phyloP scores from a whole-genome alignment of 2,888 invertebrate species.

The Tridacna gigas region DNA sequence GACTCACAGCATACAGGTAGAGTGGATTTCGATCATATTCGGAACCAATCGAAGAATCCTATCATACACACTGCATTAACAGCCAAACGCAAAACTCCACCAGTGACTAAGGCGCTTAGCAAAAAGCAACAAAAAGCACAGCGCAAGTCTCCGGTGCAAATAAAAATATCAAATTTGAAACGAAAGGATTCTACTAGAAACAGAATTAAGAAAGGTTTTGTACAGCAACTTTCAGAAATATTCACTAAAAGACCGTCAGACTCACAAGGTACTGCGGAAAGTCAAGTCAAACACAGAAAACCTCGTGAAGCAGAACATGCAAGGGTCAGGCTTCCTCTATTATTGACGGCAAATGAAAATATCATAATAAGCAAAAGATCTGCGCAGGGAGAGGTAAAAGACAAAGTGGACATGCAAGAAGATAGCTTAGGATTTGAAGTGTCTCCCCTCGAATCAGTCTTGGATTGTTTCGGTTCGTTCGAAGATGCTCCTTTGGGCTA shows the following conservation, averaged over 20 bases:
- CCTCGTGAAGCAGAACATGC: background rate
- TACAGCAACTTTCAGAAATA: constrained; percentile 55
- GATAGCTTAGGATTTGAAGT: constrained; percentile 56
- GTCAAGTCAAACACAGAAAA: background rate
- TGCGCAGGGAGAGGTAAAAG: background rate
- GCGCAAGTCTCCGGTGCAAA: constrained; percentile 38
- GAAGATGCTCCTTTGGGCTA: background rate
- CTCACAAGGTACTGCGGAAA: background rate
- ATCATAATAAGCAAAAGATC: constrained; percentile 18
- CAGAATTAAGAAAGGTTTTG: constrained; percentile 56
- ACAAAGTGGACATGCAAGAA: background rate
- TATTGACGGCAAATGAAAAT: constrained; percentile 42
- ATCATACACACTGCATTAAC: background rate
- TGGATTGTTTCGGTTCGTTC: background rate
- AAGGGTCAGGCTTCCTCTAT: background rate
- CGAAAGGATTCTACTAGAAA: constrained; percentile 38
- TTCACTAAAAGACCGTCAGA: constrained; percentile 29
- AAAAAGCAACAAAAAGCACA: constrained; percentile 14
- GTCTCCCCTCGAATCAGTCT: constrained; percentile 19
- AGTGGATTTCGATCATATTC: background rate
- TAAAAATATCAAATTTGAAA: constrained; percentile 43
- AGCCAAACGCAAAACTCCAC: constrained; percentile 8
- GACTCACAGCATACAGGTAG: background rate
- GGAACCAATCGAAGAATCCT: background rate
- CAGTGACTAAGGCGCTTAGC: constrained; percentile 12